Conservation (phyloP, 2,888 invertebrate genomes). For the Ophioninae sp. region DNA sequence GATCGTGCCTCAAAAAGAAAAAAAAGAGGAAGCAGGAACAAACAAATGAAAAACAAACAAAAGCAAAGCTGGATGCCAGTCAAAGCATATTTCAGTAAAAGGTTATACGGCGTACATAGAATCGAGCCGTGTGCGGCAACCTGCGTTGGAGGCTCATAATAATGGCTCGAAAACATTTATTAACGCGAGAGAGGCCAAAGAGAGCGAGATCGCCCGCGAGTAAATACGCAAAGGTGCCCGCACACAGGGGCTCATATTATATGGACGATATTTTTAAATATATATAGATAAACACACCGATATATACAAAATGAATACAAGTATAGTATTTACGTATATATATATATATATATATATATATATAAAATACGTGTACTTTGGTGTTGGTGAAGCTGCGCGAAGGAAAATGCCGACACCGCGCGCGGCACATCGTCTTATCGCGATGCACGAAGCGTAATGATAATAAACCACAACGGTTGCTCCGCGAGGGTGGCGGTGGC, state of each 20-base stretch:
- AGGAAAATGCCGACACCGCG: slow-evolving; percentile 60
- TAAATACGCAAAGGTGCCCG: slow-evolving; percentile 48
- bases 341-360: slow-evolving; percentile 31
- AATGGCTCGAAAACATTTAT: slow-evolving; percentile 62
- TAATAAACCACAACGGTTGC: slow-evolving; percentile 63
- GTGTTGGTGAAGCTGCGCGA: slow-evolving; percentile 53
- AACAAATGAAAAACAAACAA: neutral
- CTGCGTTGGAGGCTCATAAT: slow-evolving; percentile 44
- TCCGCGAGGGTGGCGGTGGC: slow-evolving; percentile 50
- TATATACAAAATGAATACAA: slow-evolving; percentile 1
- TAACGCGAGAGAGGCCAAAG: slow-evolving; percentile 50
- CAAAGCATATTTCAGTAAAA: slow-evolving; percentile 16
- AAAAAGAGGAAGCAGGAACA: neutral
- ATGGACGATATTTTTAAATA: slow-evolving; percentile 34
- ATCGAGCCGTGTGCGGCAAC: slow-evolving; percentile 29
- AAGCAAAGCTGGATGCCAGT: slow-evolving; percentile 15
- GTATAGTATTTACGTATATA: slow-evolving; percentile 16
- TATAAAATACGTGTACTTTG: slow-evolving; percentile 40
- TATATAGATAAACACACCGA: slow-evolving; percentile 18
- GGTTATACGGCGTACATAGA: slow-evolving; percentile 25
- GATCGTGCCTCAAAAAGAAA: neutral
- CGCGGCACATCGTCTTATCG: slow-evolving; percentile 63
- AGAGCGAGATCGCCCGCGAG: slow-evolving; percentile 50
- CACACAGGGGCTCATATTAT: slow-evolving; percentile 35
- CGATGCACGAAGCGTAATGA: slow-evolving; percentile 68